Percentiles rank a stretch among this genome's conserved stretches.
Conservation (phyloP, 2,113 vertebrate genomes). For the Platysteira castanea region DNA sequence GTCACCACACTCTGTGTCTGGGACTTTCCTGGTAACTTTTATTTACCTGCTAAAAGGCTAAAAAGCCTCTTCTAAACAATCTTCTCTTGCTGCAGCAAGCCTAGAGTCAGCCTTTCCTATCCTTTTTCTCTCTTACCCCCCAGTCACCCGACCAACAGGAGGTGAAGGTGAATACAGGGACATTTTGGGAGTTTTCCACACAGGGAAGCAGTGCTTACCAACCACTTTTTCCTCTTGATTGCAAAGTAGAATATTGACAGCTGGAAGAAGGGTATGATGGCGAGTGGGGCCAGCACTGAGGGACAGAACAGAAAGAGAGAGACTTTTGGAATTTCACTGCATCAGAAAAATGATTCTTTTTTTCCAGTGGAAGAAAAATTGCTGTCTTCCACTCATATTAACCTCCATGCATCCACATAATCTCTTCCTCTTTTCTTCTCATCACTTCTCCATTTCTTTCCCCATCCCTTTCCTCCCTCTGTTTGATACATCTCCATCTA, state of each 20-base stretch:
- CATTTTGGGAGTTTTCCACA: neutral
- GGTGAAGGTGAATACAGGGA: neutral
- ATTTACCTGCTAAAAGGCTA: neutral
- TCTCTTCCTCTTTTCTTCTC: neutral
- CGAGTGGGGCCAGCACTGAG: constrained; percentile 47
- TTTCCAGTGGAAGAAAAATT: neutral
- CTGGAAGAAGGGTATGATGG: constrained; percentile 27
- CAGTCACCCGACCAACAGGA: neutral
- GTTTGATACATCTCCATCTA: neutral
- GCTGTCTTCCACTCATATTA: neutral
- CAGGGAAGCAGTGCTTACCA: constrained; percentile 28
- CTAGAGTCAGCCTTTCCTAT: neutral
- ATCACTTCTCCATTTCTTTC: neutral
- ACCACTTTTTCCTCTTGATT: constrained; percentile 53
- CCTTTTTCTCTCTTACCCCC: neutral
- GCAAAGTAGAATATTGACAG: neutral
- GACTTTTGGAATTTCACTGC: neutral
- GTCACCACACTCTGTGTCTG: too few species aligned
- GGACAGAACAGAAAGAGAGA: neutral
- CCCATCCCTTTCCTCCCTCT: neutral
- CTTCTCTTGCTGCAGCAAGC: neutral
- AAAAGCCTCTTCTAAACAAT: neutral
- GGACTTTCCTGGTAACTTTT: neutral
- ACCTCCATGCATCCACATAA: neutral
- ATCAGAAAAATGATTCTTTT: neutral